These are phyloP conservation scores for Physeter macrocephalus DNA, from an alignment of 2,113 vertebrate species.

Conservation along the genomic window DNA sequence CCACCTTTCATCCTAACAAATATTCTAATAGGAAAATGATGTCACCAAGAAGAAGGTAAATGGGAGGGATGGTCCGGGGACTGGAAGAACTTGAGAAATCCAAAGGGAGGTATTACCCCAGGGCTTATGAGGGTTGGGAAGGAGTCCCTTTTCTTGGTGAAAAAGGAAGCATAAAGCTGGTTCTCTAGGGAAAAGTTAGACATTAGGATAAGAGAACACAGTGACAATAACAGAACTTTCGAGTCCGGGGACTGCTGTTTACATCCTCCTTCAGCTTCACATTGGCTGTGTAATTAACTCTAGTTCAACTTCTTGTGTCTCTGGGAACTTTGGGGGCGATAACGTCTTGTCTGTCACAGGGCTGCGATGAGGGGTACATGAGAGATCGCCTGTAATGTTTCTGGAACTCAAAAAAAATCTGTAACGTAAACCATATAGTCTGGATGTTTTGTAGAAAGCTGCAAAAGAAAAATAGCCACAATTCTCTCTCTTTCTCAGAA, in stretches of 20 bases:
- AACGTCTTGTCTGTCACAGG: neutral
- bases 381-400: neutral
- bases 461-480: slow-evolving; percentile 49
- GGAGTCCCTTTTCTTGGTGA: neutral
- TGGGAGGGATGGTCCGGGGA: fast-evolving
- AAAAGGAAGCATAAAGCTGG: neutral
- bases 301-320: neutral
- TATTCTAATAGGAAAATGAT: neutral
- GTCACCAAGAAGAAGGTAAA: neutral
- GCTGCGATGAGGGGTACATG: neutral
- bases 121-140: fast-evolving
- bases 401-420: neutral
- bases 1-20: neutral
- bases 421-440: neutral
- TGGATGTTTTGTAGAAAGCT: slow-evolving; percentile 2
- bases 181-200: neutral
- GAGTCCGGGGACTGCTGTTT: neutral
- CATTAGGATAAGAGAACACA: neutral
- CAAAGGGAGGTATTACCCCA: neutral
- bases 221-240: neutral
- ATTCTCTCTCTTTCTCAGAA: neutral
- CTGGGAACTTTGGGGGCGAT: neutral
- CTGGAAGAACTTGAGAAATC: neutral
- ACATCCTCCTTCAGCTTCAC: neutral
- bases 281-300: neutral